Evolutionary conservation across 2,888 invertebrate species (phyloP), one percentile per base, ranked within the genome.

Genomic region (Rhaphigaster nebulosa): DNA sequence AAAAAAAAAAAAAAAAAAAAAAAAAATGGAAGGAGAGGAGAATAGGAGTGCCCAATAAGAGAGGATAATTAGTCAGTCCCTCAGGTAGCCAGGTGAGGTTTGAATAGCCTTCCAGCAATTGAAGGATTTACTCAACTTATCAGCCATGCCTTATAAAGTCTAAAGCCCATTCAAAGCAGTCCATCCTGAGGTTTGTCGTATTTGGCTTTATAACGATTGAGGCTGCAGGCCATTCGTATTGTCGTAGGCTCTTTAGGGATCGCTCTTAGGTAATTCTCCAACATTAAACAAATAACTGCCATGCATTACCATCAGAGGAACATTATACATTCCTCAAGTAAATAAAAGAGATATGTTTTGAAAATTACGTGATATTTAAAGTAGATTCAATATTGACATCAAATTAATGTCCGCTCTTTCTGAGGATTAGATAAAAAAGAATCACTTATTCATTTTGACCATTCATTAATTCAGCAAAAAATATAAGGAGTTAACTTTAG

Each of bases 91-190:
- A 23, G 80, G 41, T 41, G 45, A 76, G 29, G 12, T n/a, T 84
- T 84, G 45, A 45, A 84, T 50, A n/a, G 41, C 41, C 70, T 38
- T 8, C 15, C 12, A 12, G 23, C 45, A n/a, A 38, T 50, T 84
- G 45, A 45, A 84, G 84, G 84, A 84, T 84, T 84, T 84, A 84
- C 26, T n/a, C 38, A 84, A 84, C 41, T 84, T 50, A 84, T 45
- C 84, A 41, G 5, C 4, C 45, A n/a, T 15, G 84, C 84, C 84
- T 45, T 84, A 84, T 84, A 50, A 84, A 84, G 84, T 26, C 2
- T 84, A 50, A 84, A 84, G 84, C 12, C 2, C 41, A 41, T 41
- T 50, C 84, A 84, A 45, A 45, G 45, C 45, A 84, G 45, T 34
- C 70, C 23, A 5, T 8, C 20, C 10, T 38, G 5, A 20, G 1